Evolutionary conservation across 2,797 vertebrate species (phyloP).

Genomic region (Megalops cyprinoides): DNA sequence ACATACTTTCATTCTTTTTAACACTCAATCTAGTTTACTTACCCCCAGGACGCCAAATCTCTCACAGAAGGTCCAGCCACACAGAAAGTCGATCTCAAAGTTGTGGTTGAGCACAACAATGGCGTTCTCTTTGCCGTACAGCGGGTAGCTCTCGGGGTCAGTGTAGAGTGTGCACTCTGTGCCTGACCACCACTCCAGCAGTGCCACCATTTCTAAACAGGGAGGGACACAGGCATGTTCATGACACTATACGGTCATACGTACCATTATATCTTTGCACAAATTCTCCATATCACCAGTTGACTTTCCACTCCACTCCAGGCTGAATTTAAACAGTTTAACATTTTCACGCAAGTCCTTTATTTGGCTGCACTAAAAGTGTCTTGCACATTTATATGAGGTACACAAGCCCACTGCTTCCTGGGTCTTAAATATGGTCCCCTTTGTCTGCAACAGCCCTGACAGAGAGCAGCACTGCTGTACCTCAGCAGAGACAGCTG

Average conservation of each 20-base stretch:
- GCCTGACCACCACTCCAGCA: slow-evolving; percentile 97
- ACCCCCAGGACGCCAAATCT: slow-evolving; percentile 94
- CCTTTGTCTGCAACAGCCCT: background rate
- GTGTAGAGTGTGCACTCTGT: slow-evolving; percentile 90
- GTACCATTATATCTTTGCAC: background rate
- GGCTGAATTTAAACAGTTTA: background rate
- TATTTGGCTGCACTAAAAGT: background rate
- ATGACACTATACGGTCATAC: too few relatives aligned
- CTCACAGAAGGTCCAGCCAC: slow-evolving; percentile 94
- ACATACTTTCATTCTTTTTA: background rate
- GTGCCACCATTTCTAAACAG: slow-evolving; percentile 87
- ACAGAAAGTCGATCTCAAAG: slow-evolving; percentile 96
- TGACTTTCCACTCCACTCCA: background rate
- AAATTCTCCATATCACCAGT: too few relatives aligned
- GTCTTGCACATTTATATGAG: background rate
- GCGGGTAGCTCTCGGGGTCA: slow-evolving; percentile 75
- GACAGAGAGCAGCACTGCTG: background rate
- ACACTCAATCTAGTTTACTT: slow-evolving; percentile 56
- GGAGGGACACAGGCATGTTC: slow-evolving; percentile 41
- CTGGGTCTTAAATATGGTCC: background rate
- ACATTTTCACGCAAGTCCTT: background rate
- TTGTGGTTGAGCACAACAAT: slow-evolving; percentile 95
- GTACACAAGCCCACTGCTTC: background rate
- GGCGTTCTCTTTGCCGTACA: slow-evolving; percentile 89
- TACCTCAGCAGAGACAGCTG: background rate